Evolutionary conservation across 2,113 vertebrate genomes (phyloP), one percentile per base, ranked within the genome.

Genomic region (Sturnus vulgaris): DNA sequence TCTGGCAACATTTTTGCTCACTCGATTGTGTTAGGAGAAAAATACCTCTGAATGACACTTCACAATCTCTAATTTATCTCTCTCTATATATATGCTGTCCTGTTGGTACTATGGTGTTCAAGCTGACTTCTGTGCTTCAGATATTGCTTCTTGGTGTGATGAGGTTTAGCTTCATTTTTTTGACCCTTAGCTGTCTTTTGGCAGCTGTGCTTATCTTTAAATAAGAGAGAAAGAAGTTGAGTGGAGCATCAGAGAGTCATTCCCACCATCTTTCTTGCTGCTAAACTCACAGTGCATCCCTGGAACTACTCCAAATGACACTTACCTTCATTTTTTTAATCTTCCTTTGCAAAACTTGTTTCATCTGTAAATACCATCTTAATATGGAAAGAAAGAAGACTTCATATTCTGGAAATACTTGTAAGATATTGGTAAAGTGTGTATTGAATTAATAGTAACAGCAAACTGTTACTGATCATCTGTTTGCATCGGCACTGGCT

Each of bases 281-380:
- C 46, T 65, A 61, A 80, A 69, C 27, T 60, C 0, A 0, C 0
- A 0, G 5, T 15, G 30, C 44, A 33, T 65, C n/a, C 31, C 46
- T 64, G 46, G 25, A 65, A 7, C 37, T 17, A 3, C 12, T 70
- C 18, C 12, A 11, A 11, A 39, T 55, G 23, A 44, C 12, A 8
- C 31, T 68, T 83, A 30, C 50, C 19, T 84, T 84, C 2, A 3
- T 53, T n/a, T 59, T 50, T 90, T 53, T 25, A 22, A 22, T 50
- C 22, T 82, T 88, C 35, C 40, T 76, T 90, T 53, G 42, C 20
- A 70, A 85, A 82, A 49, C 6, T 7, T 82, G 37, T 72, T 91
- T 70, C 10, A 15, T 23, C 37, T 82, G 19, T 71, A 86, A 60
- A 84, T 87, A 25, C 17, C 2, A 3, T 56, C 19, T 53, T 44